phyloP scores from a whole-genome alignment of 2,113 vertebrate species.

The Bucco capensis region DNA sequence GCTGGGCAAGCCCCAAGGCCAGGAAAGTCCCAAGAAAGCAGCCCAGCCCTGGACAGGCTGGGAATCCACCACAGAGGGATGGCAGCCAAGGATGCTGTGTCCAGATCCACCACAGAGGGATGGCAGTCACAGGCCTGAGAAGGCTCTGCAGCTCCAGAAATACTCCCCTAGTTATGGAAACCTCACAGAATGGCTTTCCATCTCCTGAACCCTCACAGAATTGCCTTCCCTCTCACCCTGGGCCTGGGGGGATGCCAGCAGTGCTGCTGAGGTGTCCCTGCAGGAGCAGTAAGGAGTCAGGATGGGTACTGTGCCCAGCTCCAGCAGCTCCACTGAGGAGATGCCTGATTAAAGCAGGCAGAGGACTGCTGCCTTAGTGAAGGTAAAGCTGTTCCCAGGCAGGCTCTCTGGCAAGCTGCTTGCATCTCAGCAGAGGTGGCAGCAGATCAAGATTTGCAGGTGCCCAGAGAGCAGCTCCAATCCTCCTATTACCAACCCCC shows the following conservation, averaged over 20 bases:
- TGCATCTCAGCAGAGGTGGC: constrained; percentile 7
- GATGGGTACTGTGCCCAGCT: too few relatives aligned
- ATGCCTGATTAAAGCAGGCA: not conserved
- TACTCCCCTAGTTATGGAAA: not conserved
- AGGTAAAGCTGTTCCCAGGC: not conserved
- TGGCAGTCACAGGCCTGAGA: not conserved
- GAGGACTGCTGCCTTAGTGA: not conserved
- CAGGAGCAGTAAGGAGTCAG: not conserved
- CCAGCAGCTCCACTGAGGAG: not conserved
- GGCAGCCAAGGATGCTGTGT: not conserved
- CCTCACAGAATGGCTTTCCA: too few relatives aligned
- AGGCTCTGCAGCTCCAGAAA: constrained; percentile 30
- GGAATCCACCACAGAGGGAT: fast-evolving
- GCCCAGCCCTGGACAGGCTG: fast-evolving
- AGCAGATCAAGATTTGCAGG: constrained; percentile 54
- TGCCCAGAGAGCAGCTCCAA: constrained; percentile 3
- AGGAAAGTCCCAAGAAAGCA: fast-evolving
- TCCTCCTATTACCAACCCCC: not conserved
- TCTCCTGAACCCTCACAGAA: too few relatives aligned
- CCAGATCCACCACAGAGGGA: fast-evolving
- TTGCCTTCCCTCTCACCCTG: too few relatives aligned
- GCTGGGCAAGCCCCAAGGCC: not conserved
- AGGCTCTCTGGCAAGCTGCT: not conserved
- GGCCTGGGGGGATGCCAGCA: too few relatives aligned
- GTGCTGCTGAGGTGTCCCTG: too few relatives aligned